Conservation (phyloP, 2,113 vertebrate species). For the Saccopteryx bilineata region DNA sequence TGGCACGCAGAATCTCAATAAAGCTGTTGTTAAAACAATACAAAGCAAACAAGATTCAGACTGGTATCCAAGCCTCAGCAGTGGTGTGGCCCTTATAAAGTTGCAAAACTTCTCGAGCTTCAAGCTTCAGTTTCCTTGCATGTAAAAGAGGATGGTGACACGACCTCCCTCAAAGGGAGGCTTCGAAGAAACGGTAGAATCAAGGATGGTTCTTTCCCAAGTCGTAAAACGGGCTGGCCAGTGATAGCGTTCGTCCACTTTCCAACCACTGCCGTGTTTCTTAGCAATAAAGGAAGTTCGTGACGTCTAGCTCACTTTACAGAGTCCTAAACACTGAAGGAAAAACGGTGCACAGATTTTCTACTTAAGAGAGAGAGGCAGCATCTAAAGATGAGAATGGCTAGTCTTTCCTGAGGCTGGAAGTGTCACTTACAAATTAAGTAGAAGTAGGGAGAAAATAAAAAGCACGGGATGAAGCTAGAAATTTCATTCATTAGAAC, state of each 20-base stretch:
- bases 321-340: conserved; percentile 2
- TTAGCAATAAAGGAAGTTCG: background rate
- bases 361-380: background rate
- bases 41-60: background rate
- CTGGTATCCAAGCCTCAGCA: background rate
- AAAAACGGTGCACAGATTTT: background rate
- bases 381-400: background rate
- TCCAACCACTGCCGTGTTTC: background rate
- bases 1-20: background rate
- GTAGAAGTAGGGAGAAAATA: background rate
- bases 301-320: conserved; percentile 9
- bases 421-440: background rate
- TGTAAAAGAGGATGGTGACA: background rate
- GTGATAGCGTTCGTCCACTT: background rate
- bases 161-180: no score
- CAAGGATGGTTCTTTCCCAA: background rate
- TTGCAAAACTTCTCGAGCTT: background rate
- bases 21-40: background rate
- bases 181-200: background rate
- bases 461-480: background rate
- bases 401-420: background rate
- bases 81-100: background rate
- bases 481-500: background rate
- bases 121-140: background rate
- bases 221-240: background rate